Percentiles rank a stretch among this genome's conserved stretches.
Evolutionary conservation across 2,797 vertebrate species (phyloP).

Genomic region (Arctocebus calabarensis): DNA sequence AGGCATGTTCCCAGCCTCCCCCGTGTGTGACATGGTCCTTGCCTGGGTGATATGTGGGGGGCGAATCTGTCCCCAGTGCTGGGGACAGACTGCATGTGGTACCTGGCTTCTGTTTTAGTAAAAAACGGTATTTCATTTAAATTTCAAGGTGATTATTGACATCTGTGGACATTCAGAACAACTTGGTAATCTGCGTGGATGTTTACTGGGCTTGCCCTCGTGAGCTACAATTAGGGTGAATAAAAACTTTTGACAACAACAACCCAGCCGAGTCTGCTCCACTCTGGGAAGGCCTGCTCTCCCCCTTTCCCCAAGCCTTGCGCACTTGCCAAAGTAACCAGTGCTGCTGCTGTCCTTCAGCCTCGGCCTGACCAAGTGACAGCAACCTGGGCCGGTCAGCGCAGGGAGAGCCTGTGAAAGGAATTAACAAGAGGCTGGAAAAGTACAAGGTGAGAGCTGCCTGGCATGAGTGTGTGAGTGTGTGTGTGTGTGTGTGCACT

Average conservation of each 20-base stretch:
- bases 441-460: slow-evolving; percentile 44
- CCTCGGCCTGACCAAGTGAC: neutral
- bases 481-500: neutral
- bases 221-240: slow-evolving; percentile 21
- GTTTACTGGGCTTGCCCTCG: slow-evolving; percentile 59
- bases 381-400: neutral
- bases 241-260: slow-evolving; percentile 52
- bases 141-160: slow-evolving; percentile 70
- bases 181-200: slow-evolving; percentile 17
- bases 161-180: neutral
- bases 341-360: fast-evolving
- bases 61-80: slow-evolving; percentile 72
- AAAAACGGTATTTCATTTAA: slow-evolving; percentile 58
- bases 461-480: neutral
- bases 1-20: neutral
- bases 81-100: neutral
- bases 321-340: neutral
- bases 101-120: slow-evolving; percentile 21
- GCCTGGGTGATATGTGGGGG: slow-evolving; percentile 38
- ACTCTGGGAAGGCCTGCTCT: neutral
- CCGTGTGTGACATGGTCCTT: neutral
- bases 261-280: neutral
- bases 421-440: neutral
- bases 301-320: neutral
- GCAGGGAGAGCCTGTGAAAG: neutral